phyloP scores from a whole-genome alignment of 2,888 invertebrate species.

The Synanthedon formicaeformis region DNA sequence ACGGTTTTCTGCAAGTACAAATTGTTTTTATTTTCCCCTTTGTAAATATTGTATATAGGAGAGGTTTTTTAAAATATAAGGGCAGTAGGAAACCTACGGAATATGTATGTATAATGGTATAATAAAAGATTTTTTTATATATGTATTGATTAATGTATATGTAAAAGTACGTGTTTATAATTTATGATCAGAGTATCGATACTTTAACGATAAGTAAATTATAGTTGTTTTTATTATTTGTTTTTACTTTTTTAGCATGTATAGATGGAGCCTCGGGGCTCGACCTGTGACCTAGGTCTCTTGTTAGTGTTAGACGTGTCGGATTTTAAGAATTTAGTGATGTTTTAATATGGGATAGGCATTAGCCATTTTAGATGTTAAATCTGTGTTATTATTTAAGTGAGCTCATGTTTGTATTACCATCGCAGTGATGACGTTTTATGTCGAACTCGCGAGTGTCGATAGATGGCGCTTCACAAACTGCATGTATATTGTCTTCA shows the following conservation, averaged over 20 bases:
- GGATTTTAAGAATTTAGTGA: constrained; percentile 33
- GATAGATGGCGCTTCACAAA: too few relatives aligned
- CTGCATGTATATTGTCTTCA: too few relatives aligned
- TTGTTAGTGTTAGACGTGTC: constrained; percentile 41
- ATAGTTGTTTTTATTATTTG: constrained; percentile 64
- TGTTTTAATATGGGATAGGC: constrained; percentile 27
- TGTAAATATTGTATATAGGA: constrained; percentile 70
- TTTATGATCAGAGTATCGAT: constrained; percentile 37
- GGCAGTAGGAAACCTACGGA: constrained; percentile 36
- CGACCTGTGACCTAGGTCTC: constrained; percentile 31
- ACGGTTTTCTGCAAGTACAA: constrained; percentile 70
- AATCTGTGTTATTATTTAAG: constrained; percentile 40
- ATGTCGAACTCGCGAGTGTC: too few relatives aligned
- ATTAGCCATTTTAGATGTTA: constrained; percentile 50
- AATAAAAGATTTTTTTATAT: constrained; percentile 52
- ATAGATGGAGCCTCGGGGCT: constrained; percentile 26
- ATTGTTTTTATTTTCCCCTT: constrained; percentile 66
- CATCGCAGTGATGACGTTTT: neutral
- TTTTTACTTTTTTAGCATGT: constrained; percentile 46
- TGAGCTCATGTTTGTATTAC: constrained; percentile 14
- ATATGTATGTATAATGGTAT: constrained; percentile 47
- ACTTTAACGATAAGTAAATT: constrained; percentile 66
- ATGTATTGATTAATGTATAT: constrained; percentile 57
- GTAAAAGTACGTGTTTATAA: constrained; percentile 50
- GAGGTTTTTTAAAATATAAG: constrained; percentile 29